These are phyloP conservation scores for Dicerorhinus sumatrensis DNA, from an alignment of 2,113 vertebrate species.

Conservation along the genomic window DNA sequence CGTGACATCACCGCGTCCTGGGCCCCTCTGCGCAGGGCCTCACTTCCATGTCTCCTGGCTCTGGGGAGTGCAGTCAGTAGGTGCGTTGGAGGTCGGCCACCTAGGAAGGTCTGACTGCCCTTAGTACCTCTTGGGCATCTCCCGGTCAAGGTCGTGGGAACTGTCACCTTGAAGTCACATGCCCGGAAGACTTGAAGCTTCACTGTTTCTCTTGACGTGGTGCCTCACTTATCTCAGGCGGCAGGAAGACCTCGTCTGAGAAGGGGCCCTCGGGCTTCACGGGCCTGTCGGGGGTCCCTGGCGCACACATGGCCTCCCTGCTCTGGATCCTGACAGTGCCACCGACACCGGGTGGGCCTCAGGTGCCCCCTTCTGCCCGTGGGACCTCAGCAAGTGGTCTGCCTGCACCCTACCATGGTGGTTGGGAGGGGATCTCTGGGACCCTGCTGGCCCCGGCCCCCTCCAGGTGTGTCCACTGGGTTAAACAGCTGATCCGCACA, in stretches of 20 bases:
- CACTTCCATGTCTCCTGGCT: too few species aligned
- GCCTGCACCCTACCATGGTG: not conserved
- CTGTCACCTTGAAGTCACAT: not conserved
- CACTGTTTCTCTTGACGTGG: not conserved
- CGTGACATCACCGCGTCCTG: not conserved
- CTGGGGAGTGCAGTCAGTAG: not conserved
- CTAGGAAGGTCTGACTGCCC: not conserved
- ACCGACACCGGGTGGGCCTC: not conserved
- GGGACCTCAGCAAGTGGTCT: not conserved
- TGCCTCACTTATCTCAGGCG: not conserved
- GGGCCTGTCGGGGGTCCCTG: too few species aligned
- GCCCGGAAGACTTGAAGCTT: not conserved
- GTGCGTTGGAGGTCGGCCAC: too few species aligned
- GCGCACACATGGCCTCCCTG: not conserved
- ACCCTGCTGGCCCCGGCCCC: too few species aligned
- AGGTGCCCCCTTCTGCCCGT: not conserved
- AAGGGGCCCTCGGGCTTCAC: not conserved
- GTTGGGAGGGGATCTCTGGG: not conserved
- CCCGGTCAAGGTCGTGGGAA: not conserved
- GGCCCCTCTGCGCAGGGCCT: not conserved
- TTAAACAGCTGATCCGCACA: not conserved
- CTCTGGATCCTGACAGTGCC: not conserved
- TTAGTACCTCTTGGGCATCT: too few species aligned
- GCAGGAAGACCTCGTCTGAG: not conserved
- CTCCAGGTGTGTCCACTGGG: not conserved